These are phyloP conservation scores for Carollia perspicillata DNA, from an alignment of 2,113 vertebrate genomes.

Conservation along the genomic window DNA sequence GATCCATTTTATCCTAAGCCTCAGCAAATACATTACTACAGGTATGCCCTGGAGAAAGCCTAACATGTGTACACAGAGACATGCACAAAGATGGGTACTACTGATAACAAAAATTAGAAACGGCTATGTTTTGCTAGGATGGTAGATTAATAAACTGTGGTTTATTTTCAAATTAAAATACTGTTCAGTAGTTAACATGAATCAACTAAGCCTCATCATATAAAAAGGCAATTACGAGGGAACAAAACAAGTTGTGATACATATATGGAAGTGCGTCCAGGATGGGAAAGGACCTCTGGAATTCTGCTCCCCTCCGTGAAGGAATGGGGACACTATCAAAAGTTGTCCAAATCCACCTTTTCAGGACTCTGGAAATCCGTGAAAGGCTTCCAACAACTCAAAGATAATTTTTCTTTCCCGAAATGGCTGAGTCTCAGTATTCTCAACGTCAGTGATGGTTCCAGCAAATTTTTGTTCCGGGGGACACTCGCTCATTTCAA, in stretches of 20 bases:
- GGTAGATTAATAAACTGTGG: not conserved
- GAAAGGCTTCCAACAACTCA: not conserved
- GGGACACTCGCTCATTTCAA: not conserved
- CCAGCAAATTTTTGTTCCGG: not conserved
- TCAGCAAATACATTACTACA: not conserved
- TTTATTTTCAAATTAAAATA: not conserved
- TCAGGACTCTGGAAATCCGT: not conserved
- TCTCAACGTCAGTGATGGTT: not conserved
- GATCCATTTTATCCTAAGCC: not conserved
- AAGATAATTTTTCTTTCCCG: not conserved
- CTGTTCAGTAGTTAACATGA: not conserved
- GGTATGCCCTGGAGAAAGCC: not conserved
- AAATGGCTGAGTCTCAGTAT: not conserved
- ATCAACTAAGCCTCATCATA: not conserved
- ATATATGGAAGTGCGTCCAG: not conserved
- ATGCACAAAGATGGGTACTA: not conserved
- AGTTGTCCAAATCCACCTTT: not conserved
- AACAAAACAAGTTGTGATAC: not conserved
- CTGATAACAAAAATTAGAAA: not conserved
- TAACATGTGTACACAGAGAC: not conserved
- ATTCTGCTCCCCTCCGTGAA: not conserved
- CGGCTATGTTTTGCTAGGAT: not conserved
- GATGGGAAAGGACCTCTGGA: not conserved
- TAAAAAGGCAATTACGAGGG: not conserved
- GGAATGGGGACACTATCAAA: not conserved